Base-by-base conservation (phyloP, 1,140 invertebrate species). In the Hycleus phaleratus region DNA sequence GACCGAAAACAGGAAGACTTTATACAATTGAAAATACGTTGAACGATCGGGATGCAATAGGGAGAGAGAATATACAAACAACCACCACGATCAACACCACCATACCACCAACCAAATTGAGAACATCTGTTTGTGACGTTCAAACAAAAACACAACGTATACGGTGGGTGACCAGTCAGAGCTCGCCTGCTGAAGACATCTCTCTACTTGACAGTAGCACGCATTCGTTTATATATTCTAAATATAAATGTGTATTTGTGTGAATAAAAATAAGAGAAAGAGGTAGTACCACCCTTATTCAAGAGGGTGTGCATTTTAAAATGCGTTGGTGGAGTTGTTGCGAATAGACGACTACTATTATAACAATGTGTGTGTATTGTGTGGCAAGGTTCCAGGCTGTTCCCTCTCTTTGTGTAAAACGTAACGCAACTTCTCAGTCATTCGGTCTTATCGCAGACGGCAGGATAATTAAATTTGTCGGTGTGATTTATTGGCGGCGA, bases 381-480 rank as follows among this genome's bases (percentile, higher is more conserved):
- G 32, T 32, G 32, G 32, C 32, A 32, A 32, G 32, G 32, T 32
- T 32, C 32, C 32, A 32, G 32, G 32, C 32, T 32, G 32, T 32
- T 32, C 32, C 32, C 32, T 32, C 51, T 56, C 45, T 56, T 46
- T 56, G 46, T 56, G 53, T 42, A 25, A 45, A 46, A 57, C 25
- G 53, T 56, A 45, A 38, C 26, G 7, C 56, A 46, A 39, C 46
- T 38, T 32, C 45, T 46, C 43, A 25, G 26, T 26, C 51, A 32
- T 59, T 61, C 65, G 62, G 74, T 73, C 75, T 78, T 78, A 78
- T 78, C 76, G 71, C 70, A 75, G 74, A 77, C 75, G 77, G 75
- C 73, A 77, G 75, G 77, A 78, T 79, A 79, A 79, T 79, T 78
- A 77, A 78, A 78, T 78, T 78, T 78, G 77, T 78, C 77, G 70